Percentiles rank a stretch among this genome's conserved stretches.
phyloP scores from a whole-genome alignment of 1,140 invertebrate species.

The Trachelipus rathkii region DNA sequence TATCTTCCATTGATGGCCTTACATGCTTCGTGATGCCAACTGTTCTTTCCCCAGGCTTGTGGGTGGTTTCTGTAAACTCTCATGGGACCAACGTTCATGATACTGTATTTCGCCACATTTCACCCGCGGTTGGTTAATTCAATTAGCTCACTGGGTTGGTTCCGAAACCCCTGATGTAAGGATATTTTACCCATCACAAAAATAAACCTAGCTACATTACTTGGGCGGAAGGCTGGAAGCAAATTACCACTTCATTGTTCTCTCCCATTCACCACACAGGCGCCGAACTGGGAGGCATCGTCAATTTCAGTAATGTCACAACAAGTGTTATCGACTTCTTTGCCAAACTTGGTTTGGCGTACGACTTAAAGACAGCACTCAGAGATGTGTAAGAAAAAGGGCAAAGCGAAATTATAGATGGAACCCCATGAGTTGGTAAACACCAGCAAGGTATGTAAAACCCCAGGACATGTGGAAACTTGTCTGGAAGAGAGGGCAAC shows the following conservation, averaged over 20 bases:
- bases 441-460: no score
- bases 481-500: no score
- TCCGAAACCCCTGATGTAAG: slow-evolving; percentile 86
- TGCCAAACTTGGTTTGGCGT: no score
- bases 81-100: slow-evolving; percentile 73
- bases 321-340: no score
- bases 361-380: no score
- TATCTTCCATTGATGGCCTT: slow-evolving; percentile 77
- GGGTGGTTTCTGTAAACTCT: slow-evolving; percentile 71
- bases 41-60: slow-evolving; percentile 69
- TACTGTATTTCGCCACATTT: slow-evolving; percentile 82
- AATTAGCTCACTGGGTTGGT: slow-evolving; percentile 87
- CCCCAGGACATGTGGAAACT: no score
- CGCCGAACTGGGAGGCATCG: no score
- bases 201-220: slow-evolving; percentile 55
- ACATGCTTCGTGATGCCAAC: slow-evolving; percentile 84
- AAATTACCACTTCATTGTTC: slow-evolving; percentile 77
- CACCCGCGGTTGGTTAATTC: slow-evolving; percentile 96
- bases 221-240: slow-evolving; percentile 61
- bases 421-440: no score
- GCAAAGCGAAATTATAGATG: no score
- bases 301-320: no score
- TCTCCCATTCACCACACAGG: slow-evolving; percentile 51
- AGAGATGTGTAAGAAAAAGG: no score
- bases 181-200: slow-evolving; percentile 57